A percentile compares a stretch with the other conserved stretches of the same genome.
phyloP scores from a whole-genome alignment of 2,113 vertebrate species.

The Tricholaema leucomelas region DNA sequence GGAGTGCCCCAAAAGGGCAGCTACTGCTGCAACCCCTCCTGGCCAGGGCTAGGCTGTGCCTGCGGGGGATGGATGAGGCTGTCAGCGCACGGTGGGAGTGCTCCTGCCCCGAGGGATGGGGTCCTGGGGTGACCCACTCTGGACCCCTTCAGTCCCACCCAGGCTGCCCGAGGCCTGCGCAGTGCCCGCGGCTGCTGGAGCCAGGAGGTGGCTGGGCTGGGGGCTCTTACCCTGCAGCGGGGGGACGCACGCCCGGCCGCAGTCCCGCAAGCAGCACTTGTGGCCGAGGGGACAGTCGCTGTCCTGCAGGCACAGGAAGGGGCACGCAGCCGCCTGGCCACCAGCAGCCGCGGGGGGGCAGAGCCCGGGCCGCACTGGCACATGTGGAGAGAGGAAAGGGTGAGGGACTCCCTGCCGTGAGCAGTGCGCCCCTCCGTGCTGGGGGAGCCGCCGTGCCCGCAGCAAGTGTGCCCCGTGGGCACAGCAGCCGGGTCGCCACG shows the following conservation, averaged over 20 bases:
- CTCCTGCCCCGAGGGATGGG: neutral
- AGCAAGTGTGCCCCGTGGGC: neutral
- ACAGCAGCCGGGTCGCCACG: neutral
- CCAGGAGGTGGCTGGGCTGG: neutral
- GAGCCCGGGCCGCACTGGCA: neutral
- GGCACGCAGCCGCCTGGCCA: neutral
- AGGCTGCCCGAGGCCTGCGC: neutral
- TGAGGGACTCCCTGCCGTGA: neutral
- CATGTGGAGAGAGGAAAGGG: neutral
- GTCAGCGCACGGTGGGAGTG: neutral
- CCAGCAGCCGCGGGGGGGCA: neutral
- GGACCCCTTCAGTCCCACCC: neutral
- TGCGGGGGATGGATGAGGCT: neutral
- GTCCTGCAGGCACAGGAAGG: constrained; percentile 24
- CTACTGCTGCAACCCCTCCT: neutral
- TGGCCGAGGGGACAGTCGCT: neutral
- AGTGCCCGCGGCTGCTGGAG: neutral
- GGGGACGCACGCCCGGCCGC: fast-evolving
- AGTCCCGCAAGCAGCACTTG: constrained; percentile 44
- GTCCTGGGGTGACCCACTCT: neutral
- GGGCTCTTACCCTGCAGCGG: neutral
- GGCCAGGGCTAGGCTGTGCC: neutral
- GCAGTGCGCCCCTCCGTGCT: neutral
- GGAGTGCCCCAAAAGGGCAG: fast-evolving
- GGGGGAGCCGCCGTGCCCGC: neutral